Conservation (phyloP, 2,113 vertebrate species). For the Calyptommatus sinebrachiatus region DNA sequence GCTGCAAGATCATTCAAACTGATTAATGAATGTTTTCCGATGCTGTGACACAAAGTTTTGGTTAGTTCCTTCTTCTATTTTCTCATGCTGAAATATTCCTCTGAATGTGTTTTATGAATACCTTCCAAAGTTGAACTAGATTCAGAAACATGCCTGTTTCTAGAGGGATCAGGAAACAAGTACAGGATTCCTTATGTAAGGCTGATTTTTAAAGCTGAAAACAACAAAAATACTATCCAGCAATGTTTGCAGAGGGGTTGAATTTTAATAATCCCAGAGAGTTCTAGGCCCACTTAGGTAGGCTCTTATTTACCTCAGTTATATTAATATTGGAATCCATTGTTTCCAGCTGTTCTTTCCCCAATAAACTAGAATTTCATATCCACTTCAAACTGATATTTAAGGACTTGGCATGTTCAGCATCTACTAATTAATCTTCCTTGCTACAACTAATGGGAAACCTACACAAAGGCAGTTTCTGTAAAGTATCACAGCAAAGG, state of each 20-base stretch:
- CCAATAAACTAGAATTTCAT: background rate
- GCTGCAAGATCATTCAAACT: background rate
- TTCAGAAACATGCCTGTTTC: background rate
- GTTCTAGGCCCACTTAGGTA: too few species aligned
- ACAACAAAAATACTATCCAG: too few species aligned
- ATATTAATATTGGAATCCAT: background rate
- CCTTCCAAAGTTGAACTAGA: background rate
- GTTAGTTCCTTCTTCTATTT: background rate
- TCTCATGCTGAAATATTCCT: background rate
- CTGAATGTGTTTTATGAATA: background rate
- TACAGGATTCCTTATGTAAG: background rate
- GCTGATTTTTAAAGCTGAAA: background rate
- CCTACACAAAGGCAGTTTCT: too few species aligned
- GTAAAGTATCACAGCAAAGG: too few species aligned
- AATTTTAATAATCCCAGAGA: too few species aligned
- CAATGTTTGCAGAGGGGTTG: too few species aligned
- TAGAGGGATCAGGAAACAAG: background rate
- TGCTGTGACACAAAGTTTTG: background rate
- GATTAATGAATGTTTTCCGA: background rate
- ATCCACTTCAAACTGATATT: background rate
- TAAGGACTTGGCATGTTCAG: background rate
- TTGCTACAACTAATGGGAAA: background rate
- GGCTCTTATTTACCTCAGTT: background rate
- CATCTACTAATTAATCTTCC: background rate
- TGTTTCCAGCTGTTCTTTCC: background rate